These are phyloP conservation scores for Myzus persicae DNA, from an alignment of 1,140 invertebrate species.

Conservation along the genomic window DNA sequence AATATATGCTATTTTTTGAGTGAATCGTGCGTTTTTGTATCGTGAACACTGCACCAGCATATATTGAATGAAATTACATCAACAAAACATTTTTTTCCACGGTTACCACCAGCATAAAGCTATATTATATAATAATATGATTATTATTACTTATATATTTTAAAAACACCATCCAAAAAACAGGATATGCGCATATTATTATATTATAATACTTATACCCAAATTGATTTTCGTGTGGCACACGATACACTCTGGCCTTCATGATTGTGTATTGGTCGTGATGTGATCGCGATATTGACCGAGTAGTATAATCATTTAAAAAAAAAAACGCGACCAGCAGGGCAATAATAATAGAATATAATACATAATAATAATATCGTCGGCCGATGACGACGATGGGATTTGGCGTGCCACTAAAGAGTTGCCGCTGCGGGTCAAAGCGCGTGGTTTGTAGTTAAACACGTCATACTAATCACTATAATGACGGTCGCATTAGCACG, in stretches of 20 bases:
- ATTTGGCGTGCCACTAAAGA: slow-evolving; percentile 31
- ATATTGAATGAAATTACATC: background rate
- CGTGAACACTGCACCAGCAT: background rate
- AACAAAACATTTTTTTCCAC: background rate
- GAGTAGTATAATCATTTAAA: background rate
- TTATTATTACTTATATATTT: background rate
- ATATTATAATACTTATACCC: background rate
- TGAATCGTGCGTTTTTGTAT: background rate
- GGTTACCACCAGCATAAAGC: background rate
- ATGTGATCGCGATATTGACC: background rate
- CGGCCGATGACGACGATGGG: background rate
- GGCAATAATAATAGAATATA: background rate
- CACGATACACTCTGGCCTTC: background rate
- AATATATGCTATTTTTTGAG: background rate
- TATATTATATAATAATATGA: background rate
- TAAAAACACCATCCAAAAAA: background rate
- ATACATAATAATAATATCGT: background rate
- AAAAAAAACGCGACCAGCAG: background rate
- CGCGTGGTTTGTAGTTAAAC: background rate
- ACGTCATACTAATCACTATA: slow-evolving; percentile 10
- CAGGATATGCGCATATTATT: background rate
- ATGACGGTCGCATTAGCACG: slow-evolving; percentile 41
- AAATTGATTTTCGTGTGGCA: background rate
- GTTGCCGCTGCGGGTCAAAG: slow-evolving; percentile 22
- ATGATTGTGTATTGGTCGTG: background rate